A percentile compares a stretch with the other conserved stretches of the same genome.
Conservation (phyloP, 1,140 invertebrate species). For the Zaprionus inermis region DNA sequence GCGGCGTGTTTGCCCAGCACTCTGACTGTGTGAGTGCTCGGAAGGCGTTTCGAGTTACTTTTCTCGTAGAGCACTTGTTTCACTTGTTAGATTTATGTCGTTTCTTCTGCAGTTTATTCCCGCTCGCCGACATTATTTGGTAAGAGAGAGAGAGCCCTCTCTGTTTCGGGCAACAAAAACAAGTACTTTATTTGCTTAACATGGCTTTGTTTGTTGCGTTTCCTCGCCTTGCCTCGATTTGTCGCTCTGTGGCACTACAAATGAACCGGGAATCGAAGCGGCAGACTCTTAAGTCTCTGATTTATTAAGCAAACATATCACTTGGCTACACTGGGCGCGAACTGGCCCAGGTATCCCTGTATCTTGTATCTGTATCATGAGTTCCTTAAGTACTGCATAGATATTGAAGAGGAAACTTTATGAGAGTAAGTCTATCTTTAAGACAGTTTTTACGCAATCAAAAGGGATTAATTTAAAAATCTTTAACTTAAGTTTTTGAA, state of each 20-base stretch:
- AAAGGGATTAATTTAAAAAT: too few species aligned
- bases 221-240: slow-evolving; percentile 32
- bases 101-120: slow-evolving; percentile 60
- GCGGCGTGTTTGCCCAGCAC: slow-evolving; percentile 17
- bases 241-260: slow-evolving; percentile 53
- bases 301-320: slow-evolving; percentile 28
- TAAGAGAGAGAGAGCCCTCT: not conserved
- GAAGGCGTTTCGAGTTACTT: slow-evolving; percentile 68
- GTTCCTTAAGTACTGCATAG: too few species aligned
- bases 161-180: slow-evolving; percentile 43
- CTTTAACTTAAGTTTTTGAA: too few species aligned
- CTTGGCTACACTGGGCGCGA: not conserved
- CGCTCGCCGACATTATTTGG: slow-evolving; percentile 16
- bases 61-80: slow-evolving; percentile 56
- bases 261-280: slow-evolving; percentile 15
- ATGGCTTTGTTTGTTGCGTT: slow-evolving; percentile 52
- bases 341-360: not conserved
- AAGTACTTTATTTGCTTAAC: slow-evolving; percentile 75
- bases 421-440: too few species aligned
- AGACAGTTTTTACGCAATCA: too few species aligned
- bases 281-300: slow-evolving; percentile 5
- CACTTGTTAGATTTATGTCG: slow-evolving; percentile 67
- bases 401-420: too few species aligned
- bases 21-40: slow-evolving; percentile 18
- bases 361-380: not conserved